Conservation (phyloP, 2,888 invertebrate species). For the Serripes groenlandicus region DNA sequence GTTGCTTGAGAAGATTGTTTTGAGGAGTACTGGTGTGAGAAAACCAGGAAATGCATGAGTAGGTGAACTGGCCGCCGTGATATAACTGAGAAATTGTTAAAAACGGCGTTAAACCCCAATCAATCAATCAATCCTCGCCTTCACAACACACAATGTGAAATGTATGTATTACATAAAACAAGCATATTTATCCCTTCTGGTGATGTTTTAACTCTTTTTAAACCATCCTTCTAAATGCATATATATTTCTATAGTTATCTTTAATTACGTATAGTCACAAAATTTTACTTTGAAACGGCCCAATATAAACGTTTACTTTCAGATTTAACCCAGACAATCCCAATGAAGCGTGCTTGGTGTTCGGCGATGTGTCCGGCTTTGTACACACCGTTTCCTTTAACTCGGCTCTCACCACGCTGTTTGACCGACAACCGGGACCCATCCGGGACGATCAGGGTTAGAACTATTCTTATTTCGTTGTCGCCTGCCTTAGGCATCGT, state of each 20-base stretch:
- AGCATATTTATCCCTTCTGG: neutral
- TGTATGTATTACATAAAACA: neutral
- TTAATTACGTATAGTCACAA: too few relatives aligned
- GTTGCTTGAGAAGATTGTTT: too few relatives aligned
- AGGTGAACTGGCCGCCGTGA: too few relatives aligned
- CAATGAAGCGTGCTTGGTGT: constrained; percentile 85
- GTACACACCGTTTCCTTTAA: constrained; percentile 85
- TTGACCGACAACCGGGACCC: constrained; percentile 5
- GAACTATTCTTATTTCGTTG: neutral
- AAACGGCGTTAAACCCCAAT: too few relatives aligned
- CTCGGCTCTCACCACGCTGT: constrained; percentile 83
- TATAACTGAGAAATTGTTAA: too few relatives aligned
- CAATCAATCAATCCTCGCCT: neutral
- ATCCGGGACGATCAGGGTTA: neutral
- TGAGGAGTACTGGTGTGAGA: too few relatives aligned
- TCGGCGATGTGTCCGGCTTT: constrained; percentile 86
- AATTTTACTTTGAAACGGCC: neutral
- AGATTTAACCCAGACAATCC: constrained; percentile 85
- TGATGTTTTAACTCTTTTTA: neutral
- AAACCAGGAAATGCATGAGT: too few relatives aligned
- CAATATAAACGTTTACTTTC: neutral
- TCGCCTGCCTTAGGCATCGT: neutral
- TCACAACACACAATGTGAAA: neutral
- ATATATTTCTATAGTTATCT: neutral
- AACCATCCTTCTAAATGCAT: neutral